These are phyloP conservation scores for Nyctibius bracteatus DNA, from an alignment of 2,113 vertebrate species.

Conservation along the genomic window DNA sequence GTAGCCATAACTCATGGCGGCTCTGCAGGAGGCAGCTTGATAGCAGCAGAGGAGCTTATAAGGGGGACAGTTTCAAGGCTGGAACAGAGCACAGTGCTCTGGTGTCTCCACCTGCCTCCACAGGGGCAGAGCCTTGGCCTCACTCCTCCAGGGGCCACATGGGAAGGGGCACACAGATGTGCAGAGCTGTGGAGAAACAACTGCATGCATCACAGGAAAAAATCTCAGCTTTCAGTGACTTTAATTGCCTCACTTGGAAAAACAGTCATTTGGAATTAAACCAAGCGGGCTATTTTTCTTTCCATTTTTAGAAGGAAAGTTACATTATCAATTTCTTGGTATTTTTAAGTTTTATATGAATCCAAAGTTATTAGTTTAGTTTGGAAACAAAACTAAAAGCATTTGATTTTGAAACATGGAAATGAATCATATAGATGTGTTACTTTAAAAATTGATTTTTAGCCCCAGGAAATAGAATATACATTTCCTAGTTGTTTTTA, in stretches of 20 bases:
- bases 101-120: rapidly evolving
- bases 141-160: rapidly evolving
- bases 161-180: neutral
- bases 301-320: neutral
- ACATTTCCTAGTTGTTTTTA: neutral
- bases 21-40: neutral
- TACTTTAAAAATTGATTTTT: neutral
- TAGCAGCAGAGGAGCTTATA: neutral
- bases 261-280: neutral
- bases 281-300: neutral
- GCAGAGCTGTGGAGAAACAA: neutral
- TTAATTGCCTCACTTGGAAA: neutral
- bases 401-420: neutral
- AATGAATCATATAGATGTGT: rapidly evolving
- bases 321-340: neutral
- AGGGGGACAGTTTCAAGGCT: neutral
- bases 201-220: neutral
- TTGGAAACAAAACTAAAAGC: neutral
- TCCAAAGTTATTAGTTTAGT: neutral
- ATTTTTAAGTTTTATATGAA: neutral
- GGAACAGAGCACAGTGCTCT: rapidly evolving
- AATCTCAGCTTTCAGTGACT: neutral
- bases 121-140: neutral
- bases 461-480: neutral
- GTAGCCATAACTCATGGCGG: rapidly evolving